Evolutionary conservation across 2,113 vertebrate species (phyloP).

Genomic region (Pelusios castaneus): DNA sequence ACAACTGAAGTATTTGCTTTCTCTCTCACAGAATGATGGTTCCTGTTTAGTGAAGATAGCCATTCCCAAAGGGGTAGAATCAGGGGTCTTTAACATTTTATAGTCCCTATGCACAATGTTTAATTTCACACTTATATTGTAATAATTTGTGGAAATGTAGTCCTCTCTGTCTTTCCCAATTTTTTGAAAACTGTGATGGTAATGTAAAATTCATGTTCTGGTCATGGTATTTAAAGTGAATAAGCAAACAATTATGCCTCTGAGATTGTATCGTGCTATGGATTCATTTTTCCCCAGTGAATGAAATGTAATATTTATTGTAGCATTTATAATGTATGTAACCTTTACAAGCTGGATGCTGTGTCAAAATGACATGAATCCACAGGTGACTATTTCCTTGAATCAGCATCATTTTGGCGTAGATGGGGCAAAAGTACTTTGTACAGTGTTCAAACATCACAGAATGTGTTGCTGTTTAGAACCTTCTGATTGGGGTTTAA

Average conservation of each 20-base stretch:
- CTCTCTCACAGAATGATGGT: not conserved
- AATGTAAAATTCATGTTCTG: conserved; percentile 47
- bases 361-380: conserved; percentile 10
- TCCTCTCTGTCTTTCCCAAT: conserved; percentile 41
- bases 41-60: not conserved
- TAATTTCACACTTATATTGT: not conserved
- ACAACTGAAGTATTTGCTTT: not conserved
- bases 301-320: conserved; percentile 6
- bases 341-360: conserved; percentile 12
- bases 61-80: not conserved
- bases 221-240: conserved; percentile 52
- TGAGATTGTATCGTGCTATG: conserved; percentile 14
- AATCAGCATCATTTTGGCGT: not conserved
- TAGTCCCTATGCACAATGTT: conserved; percentile 13
- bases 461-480: conserved; percentile 11
- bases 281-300: conserved; percentile 11
- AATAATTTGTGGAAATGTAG: not conserved
- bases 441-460: conserved; percentile 39
- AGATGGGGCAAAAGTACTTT: conserved; percentile 19
- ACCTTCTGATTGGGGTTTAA: conserved; percentile 35
- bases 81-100: not conserved
- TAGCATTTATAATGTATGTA: conserved; percentile 31
- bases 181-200: conserved; percentile 54
- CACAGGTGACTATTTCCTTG: not conserved
- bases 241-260: conserved; percentile 41